Evolutionary conservation across 2,113 vertebrate genomes (phyloP).

Genomic region (Cheilinus undulatus): DNA sequence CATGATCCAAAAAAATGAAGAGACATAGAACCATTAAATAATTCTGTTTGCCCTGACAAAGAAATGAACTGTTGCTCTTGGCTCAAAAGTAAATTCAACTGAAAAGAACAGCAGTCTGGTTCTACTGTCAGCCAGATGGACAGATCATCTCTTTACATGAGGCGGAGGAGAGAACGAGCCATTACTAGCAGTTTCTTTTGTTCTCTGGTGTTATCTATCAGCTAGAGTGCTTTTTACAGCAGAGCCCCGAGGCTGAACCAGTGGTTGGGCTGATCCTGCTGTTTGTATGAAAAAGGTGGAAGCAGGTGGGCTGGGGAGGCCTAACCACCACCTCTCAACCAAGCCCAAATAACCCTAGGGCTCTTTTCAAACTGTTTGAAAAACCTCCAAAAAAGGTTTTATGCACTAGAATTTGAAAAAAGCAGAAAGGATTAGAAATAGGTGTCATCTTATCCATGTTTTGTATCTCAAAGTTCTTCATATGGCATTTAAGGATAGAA

Average conservation of each 20-base stretch:
- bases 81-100: conserved; percentile 1
- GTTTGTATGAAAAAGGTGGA: conserved; percentile 58
- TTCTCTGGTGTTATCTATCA: conserved; percentile 61
- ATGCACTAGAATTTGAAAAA: background rate
- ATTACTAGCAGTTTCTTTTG: conserved; percentile 68
- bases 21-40: background rate
- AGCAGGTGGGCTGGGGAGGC: conserved; percentile 58
- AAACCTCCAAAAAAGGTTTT: background rate
- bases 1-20: no score
- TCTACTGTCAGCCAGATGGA: conserved; percentile 65
- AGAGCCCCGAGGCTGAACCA: conserved; percentile 53
- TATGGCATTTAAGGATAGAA: no score
- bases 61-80: conserved; percentile 27
- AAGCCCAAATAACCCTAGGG: conserved; percentile 17
- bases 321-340: background rate
- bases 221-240: conserved; percentile 64
- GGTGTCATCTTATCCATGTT: no score
- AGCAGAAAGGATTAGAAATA: no score
- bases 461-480: no score
- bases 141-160: conserved; percentile 50
- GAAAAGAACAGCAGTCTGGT: conserved; percentile 41
- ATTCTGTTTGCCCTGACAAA: background rate
- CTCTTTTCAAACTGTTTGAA: conserved; percentile 20
- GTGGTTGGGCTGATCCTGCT: conserved; percentile 44
- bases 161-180: conserved; percentile 63